Evolutionary conservation across 2,113 vertebrate genomes (phyloP).

Genomic region (Calidris pygmaea): DNA sequence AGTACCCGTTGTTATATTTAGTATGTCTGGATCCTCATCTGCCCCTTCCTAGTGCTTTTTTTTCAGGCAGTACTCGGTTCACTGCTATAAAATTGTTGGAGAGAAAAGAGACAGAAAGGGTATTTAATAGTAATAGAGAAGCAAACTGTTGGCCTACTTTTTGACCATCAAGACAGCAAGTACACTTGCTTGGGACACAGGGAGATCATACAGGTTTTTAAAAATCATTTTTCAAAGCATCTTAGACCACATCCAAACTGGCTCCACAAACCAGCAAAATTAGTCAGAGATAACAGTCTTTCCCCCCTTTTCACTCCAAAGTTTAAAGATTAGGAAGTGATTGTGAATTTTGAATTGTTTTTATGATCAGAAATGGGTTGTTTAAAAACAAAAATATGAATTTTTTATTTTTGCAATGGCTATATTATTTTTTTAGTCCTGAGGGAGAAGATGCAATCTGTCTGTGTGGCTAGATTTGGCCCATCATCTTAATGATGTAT

Average conservation of each 20-base stretch:
- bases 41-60: background rate
- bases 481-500: conserved; percentile 43
- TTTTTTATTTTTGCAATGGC: background rate
- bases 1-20: background rate
- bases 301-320: background rate
- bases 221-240: background rate
- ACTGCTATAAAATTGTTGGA: background rate
- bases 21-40: background rate
- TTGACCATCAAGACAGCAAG: background rate
- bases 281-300: background rate
- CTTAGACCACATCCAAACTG: background rate
- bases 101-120: background rate
- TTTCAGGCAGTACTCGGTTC: background rate
- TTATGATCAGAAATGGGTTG: background rate
- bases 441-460: background rate
- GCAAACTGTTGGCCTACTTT: background rate
- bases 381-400: background rate
- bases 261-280: background rate
- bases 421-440: background rate
- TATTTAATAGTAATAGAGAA: background rate
- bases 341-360: background rate
- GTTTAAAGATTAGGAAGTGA: background rate
- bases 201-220: background rate
- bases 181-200: background rate
- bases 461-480: background rate